phyloP scores from a whole-genome alignment of 2,888 invertebrate species.

The Phoenoteleia sp. region DNA sequence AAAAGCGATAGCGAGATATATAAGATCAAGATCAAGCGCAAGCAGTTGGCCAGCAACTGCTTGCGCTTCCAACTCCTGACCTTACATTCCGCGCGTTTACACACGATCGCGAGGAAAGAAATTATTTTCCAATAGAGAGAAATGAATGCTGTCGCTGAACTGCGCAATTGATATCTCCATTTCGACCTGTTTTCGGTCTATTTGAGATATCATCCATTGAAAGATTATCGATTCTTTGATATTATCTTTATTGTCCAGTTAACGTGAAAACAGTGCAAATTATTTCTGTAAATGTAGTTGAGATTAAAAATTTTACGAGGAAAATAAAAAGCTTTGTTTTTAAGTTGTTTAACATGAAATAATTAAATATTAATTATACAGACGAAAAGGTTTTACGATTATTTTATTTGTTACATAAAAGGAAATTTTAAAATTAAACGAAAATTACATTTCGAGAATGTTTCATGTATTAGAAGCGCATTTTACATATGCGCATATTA shows the following conservation, averaged over 20 bases:
- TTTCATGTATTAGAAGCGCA: no score
- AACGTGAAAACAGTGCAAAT: no score
- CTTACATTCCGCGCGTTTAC: conserved; percentile 53
- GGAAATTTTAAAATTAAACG: no score
- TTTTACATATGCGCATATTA: no score
- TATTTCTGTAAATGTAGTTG: no score
- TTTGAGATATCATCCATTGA: conserved; percentile 25
- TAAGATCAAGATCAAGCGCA: conserved; percentile 58
- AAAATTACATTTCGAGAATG: no score
- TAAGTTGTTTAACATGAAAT: no score
- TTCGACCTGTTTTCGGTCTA: conserved; percentile 35
- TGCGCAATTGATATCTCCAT: conserved; percentile 34
- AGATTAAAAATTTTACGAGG: no score
- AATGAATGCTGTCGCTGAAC: conserved; percentile 43
- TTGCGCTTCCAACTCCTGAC: conserved; percentile 49
- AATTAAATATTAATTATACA: neutral
- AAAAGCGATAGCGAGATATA: conserved; percentile 1
- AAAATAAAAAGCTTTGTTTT: no score
- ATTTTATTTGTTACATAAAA: no score
- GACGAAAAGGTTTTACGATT: no score
- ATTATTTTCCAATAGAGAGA: conserved; percentile 55
- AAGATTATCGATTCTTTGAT: neutral
- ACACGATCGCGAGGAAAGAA: conserved; percentile 29
- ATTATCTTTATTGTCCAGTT: neutral
- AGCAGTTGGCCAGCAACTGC: conserved; percentile 52